phyloP scores from a whole-genome alignment of 2,113 vertebrate genomes.

The Micromys minutus region DNA sequence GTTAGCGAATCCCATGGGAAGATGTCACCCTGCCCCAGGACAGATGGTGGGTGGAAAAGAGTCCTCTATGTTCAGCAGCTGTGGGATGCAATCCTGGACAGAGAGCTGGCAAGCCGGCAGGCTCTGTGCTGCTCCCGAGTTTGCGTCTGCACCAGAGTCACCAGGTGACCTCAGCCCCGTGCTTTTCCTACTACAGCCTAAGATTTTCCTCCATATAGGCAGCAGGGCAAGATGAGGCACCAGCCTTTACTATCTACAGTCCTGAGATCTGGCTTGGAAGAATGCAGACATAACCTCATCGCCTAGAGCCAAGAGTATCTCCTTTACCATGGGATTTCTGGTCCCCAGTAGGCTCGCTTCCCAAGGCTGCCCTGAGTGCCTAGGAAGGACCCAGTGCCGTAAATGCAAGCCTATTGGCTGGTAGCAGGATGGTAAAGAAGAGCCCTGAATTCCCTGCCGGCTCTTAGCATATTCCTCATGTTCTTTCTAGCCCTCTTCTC shows the following conservation, averaged over 20 bases:
- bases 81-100: not conserved
- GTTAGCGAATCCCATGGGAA: not conserved
- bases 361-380: conserved; percentile 20
- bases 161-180: not conserved
- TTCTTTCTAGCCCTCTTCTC: conserved; percentile 49
- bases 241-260: not conserved
- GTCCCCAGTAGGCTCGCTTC: not conserved
- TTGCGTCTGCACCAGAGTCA: conserved; percentile 3
- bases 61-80: not conserved
- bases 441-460: not conserved
- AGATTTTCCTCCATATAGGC: not conserved
- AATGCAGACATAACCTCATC: conserved; percentile 37
- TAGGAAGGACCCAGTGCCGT: not conserved
- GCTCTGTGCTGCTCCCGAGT: not conserved
- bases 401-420: not conserved
- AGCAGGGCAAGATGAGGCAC: not conserved
- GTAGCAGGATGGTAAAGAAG: not conserved
- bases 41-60: not conserved
- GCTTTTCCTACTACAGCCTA: not conserved
- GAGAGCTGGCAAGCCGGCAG: not conserved
- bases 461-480: not conserved
- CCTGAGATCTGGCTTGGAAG: conserved; percentile 26
- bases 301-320: not conserved
- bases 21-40: not conserved
- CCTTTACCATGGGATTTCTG: conserved; percentile 35